Evolutionary conservation across 2,888 invertebrate genomes (phyloP).

Genomic region (Linyphia triangularis): DNA sequence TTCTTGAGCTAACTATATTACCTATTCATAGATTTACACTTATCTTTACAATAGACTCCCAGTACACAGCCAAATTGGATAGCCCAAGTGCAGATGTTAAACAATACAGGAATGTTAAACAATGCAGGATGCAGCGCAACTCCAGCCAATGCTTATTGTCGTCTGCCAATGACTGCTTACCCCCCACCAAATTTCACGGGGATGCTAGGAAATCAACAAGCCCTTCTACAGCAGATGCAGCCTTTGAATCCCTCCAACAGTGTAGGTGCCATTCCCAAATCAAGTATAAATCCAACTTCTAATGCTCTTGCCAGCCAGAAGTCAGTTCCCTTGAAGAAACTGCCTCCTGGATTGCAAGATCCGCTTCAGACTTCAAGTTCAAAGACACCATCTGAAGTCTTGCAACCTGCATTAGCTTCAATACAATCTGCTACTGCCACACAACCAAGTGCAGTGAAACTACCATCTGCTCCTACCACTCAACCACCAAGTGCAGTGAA

Average conservation of each 20-base stretch:
- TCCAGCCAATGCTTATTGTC: background rate
- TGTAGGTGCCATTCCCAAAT: background rate
- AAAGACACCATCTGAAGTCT: background rate
- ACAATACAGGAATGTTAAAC: too few relatives aligned
- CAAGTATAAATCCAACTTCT: background rate
- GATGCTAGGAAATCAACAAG: too few relatives aligned
- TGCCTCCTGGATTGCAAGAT: background rate
- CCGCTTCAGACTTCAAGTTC: background rate
- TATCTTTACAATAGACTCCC: too few relatives aligned
- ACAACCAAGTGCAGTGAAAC: background rate
- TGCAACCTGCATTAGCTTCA: background rate
- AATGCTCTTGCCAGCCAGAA: too few relatives aligned
- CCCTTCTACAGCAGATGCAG: background rate
- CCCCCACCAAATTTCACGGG: too few relatives aligned
- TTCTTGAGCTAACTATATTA: too few relatives aligned
- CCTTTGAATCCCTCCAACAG: background rate
- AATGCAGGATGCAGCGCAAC: background rate
- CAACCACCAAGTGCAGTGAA: background rate
- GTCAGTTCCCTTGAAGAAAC: background rate
- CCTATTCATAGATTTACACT: too few relatives aligned
- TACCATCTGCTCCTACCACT: too few relatives aligned
- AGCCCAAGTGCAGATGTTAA: background rate
- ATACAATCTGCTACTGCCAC: too few relatives aligned
- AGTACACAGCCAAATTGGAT: background rate
- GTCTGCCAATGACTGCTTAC: background rate